These are phyloP conservation scores for Drosophila aldrichi DNA, from an alignment of 2,888 invertebrate genomes.

Conservation along the genomic window DNA sequence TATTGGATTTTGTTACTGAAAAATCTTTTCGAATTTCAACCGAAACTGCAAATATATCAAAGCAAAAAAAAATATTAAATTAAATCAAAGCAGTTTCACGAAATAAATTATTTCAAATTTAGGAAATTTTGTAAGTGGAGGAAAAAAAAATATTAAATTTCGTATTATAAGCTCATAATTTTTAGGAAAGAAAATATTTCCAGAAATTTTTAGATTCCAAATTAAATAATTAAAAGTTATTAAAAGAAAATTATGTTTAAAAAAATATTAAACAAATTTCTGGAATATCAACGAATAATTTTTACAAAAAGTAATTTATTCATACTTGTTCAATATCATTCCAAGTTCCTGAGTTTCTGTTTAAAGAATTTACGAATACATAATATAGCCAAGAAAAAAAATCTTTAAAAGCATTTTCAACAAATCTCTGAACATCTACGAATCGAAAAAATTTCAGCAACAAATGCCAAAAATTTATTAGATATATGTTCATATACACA, in stretches of 20 bases:
- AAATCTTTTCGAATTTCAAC: constrained; percentile 7
- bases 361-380: background rate
- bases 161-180: too few relatives aligned
- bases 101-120: background rate
- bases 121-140: background rate
- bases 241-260: background rate
- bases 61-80: background rate
- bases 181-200: too few relatives aligned
- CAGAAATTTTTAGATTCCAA: too few relatives aligned
- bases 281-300: background rate
- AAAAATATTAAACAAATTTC: background rate
- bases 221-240: background rate
- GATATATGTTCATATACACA: background rate
- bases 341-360: background rate
- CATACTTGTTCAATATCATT: background rate
- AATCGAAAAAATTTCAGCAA: constrained; percentile 19
- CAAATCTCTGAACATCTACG: background rate
- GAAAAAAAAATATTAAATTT: too few relatives aligned
- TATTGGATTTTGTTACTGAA: constrained; percentile 27
- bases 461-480: constrained; percentile 8
- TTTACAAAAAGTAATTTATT: background rate
- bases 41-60: too few relatives aligned
- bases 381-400: background rate
- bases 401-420: background rate
- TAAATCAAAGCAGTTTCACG: background rate